phyloP scores from a whole-genome alignment of 2,888 invertebrate species.

The Pseudococcus jackbeardsleyi region DNA sequence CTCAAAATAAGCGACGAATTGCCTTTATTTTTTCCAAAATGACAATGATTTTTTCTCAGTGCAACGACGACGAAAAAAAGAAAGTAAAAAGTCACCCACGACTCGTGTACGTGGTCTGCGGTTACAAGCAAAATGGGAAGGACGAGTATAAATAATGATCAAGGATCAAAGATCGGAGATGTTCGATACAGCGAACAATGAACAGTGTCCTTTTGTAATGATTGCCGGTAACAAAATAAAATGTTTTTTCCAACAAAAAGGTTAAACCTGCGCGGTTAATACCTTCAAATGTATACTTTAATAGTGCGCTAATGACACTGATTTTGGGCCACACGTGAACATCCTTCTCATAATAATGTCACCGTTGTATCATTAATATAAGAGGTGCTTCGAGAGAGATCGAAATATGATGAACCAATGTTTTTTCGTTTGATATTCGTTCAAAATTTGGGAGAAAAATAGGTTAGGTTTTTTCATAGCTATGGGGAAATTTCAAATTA shows the following conservation, averaged over 20 bases:
- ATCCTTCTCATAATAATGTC: not conserved
- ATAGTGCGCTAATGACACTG: slow-evolving; percentile 40
- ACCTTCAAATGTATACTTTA: slow-evolving; percentile 19
- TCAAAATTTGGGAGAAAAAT: too few relatives aligned
- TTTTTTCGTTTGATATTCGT: not conserved
- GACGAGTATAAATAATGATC: slow-evolving; percentile 25
- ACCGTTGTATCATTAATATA: not conserved
- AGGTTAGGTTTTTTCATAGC: not conserved
- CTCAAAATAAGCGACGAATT: not conserved
- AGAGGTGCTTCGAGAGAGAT: not conserved
- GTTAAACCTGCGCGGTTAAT: slow-evolving; percentile 19
- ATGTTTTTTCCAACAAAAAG: slow-evolving; percentile 53
- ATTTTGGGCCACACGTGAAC: slow-evolving; percentile 49
- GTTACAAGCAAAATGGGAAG: slow-evolving; percentile 9
- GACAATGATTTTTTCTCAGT: slow-evolving; percentile 24
- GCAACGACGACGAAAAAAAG: not conserved
- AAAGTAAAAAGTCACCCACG: slow-evolving; percentile 38
- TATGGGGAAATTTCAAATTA: too few relatives aligned
- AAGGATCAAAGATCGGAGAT: slow-evolving; percentile 32
- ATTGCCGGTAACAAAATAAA: slow-evolving; percentile 38
- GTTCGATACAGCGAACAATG: slow-evolving; percentile 13
- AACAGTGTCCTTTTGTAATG: not conserved
- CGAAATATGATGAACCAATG: not conserved
- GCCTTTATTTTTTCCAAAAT: not conserved
- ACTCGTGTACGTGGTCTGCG: not conserved